These are phyloP conservation scores for Cartodere bifasciata DNA, from an alignment of 2,888 invertebrate species.

Conservation along the genomic window DNA sequence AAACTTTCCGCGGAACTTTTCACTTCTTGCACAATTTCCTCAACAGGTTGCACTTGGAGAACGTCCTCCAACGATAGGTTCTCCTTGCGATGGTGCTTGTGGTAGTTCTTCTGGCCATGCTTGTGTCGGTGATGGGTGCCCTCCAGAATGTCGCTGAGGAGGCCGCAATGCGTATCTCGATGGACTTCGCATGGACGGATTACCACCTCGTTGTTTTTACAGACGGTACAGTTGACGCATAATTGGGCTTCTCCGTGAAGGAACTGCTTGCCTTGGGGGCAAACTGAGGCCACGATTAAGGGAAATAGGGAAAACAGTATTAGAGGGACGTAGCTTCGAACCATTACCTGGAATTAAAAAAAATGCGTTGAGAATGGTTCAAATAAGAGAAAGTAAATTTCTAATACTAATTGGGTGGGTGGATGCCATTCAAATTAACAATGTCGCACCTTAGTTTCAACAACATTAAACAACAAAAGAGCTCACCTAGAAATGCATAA, in stretches of 20 bases:
- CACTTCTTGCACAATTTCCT: constrained; percentile 23
- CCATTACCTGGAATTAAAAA: constrained; percentile 29
- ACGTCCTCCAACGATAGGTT: too few relatives aligned
- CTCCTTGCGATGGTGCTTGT: constrained; percentile 18
- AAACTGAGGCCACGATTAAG: constrained; percentile 24
- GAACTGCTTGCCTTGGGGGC: constrained; percentile 47
- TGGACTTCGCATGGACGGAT: constrained; percentile 61
- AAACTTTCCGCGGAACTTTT: constrained; percentile 34
- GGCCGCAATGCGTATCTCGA: constrained; percentile 62
- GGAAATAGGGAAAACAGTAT: constrained; percentile 20
- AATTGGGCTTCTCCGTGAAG: constrained; percentile 51
- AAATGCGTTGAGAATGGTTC: constrained; percentile 1
- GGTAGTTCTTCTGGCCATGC: constrained; percentile 17
- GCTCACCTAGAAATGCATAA: too few relatives aligned
- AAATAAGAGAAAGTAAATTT: too few relatives aligned
- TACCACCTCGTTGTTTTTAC: constrained; percentile 49
- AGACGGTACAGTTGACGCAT: constrained; percentile 60
- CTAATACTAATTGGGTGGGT: too few relatives aligned
- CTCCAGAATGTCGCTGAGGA: constrained; percentile 41
- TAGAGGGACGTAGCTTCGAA: constrained; percentile 22
- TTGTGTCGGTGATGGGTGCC: constrained; percentile 12
- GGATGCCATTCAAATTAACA: too few relatives aligned
- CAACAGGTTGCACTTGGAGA: constrained; percentile 3
- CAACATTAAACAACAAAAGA: too few relatives aligned
- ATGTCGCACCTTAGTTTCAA: too few relatives aligned